Conservation (phyloP, 1,140 invertebrate species). For the Procambarus virginalis region DNA sequence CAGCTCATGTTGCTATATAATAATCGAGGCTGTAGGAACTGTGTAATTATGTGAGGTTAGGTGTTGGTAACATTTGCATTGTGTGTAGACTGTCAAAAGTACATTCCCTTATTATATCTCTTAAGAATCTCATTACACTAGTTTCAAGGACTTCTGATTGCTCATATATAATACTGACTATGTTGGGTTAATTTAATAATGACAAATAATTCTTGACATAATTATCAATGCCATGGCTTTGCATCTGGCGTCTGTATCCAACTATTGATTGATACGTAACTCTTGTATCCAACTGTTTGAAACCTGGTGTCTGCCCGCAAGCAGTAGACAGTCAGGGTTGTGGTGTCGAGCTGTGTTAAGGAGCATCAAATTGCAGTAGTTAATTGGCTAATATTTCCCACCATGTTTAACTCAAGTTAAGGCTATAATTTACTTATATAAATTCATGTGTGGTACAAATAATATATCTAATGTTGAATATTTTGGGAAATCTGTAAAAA, state of each 20-base stretch:
- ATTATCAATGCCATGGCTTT: conserved; percentile 47
- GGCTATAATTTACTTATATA: conserved; percentile 1
- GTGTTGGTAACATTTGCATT: conserved; percentile 14
- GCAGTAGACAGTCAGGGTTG: conserved; percentile 54
- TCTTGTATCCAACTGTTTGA: conserved; percentile 52
- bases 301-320: conserved; percentile 46
- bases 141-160: conserved; percentile 56
- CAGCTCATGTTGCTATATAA: background rate
- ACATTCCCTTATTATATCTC: conserved; percentile 3
- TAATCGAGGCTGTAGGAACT: background rate
- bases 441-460: background rate
- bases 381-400: conserved; percentile 14
- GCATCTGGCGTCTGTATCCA: conserved; percentile 60
- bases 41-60: conserved; percentile 3
- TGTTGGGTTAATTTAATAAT: conserved; percentile 32
- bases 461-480: background rate
- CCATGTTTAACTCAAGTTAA: conserved; percentile 1
- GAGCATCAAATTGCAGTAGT: conserved; percentile 30
- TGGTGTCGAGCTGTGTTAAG: conserved; percentile 35
- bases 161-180: conserved; percentile 54
- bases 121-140: conserved; percentile 50
- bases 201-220: conserved; percentile 13
- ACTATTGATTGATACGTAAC: conserved; percentile 54
- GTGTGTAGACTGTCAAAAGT: conserved; percentile 10
- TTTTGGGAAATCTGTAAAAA: conserved; percentile 1